Base-by-base conservation (phyloP, 2,113 vertebrate genomes). In the Rhinoptilus africanus region DNA sequence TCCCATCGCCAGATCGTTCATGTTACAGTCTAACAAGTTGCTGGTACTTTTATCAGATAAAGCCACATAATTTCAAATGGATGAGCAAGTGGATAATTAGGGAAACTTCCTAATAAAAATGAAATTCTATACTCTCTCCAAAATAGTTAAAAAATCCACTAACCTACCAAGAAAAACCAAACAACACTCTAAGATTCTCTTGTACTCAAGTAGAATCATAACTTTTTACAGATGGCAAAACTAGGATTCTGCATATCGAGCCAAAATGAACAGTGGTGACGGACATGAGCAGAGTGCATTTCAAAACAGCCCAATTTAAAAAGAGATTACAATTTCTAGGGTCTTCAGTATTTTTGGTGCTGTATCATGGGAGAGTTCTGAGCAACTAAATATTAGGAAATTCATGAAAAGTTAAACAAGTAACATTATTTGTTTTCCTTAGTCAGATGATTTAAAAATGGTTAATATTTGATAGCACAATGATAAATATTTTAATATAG, bases 401-500 rank as follows among this genome's bases (percentile, higher is more conserved):
- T 93, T 91, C 94, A 97, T 97, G 75, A 97, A 97, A 97, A 96
- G 81, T 97, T 97, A 97, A 98, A 93, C 92, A 96, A 97, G 95
- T 88, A 93, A 90, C 73, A 30, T 96, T 97, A 93, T 98, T 98
- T 98, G 97, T 98, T 98, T 98, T 97, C 94, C 94, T 96, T 92
- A 89, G 92, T 95, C 94, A 85, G 63, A 97, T 94, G 93, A 97
- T 97, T 97, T 98, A 12, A 80, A 97, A 97, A 94, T 94, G 34
- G 75, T 98, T 98, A 98, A 98, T 98, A 98, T 97, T 97, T 98
- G 94, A 98, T 98, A 96, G 67, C 89, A 88, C 93, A 93, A 91
- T 98, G 96, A 97, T 98, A 98, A 98, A 98, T 98, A 98, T 98
- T 98, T 98, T 97, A 98, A 97, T 97, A 97, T 76, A 97, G 84